Percentiles rank a stretch among this genome's conserved stretches.
Conservation (phyloP, 1,140 invertebrate genomes). For the Branchinecta lynchi region DNA sequence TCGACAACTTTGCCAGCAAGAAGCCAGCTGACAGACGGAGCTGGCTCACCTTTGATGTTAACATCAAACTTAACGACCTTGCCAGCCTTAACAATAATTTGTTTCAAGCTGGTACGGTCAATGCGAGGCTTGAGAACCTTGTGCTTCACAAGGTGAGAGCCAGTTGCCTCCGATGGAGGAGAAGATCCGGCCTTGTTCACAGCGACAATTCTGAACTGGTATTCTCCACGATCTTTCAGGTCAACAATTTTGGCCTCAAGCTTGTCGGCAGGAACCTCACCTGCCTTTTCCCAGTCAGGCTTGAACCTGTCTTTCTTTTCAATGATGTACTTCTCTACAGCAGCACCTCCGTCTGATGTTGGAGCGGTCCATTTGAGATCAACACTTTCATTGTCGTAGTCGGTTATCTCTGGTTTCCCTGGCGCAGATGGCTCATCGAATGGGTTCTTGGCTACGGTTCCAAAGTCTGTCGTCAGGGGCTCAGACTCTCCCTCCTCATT, state of each 20-base stretch:
- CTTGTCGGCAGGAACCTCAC: slow-evolving; percentile 60
- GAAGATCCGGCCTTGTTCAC: slow-evolving; percentile 92
- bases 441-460: slow-evolving; percentile 87
- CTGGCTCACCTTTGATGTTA: slow-evolving; percentile 83
- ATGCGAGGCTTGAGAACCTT: slow-evolving; percentile 88
- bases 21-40: slow-evolving; percentile 81
- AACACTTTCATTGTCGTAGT: slow-evolving; percentile 84
- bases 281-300: slow-evolving; percentile 60
- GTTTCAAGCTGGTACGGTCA: slow-evolving; percentile 81
- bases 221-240: slow-evolving; percentile 77
- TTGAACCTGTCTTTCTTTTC: slow-evolving; percentile 80
- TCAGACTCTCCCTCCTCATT: slow-evolving; percentile 94
- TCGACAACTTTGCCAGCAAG: slow-evolving; percentile 38
- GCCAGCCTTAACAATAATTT: slow-evolving; percentile 72
- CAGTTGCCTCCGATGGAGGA: slow-evolving; percentile 83
- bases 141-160: slow-evolving; percentile 75
- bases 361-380: slow-evolving; percentile 88
- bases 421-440: slow-evolving; percentile 73
- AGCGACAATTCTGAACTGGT: slow-evolving; percentile 85
- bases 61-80: slow-evolving; percentile 84
- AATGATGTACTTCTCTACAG: slow-evolving; percentile 91
- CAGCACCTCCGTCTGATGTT: slow-evolving; percentile 78
- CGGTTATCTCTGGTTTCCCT: slow-evolving; percentile 71
- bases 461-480: slow-evolving; percentile 64
- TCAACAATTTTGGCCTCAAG: slow-evolving; percentile 62